These are phyloP conservation scores for Drosophila conformis DNA, from an alignment of 2,888 invertebrate species.

Conservation along the genomic window DNA sequence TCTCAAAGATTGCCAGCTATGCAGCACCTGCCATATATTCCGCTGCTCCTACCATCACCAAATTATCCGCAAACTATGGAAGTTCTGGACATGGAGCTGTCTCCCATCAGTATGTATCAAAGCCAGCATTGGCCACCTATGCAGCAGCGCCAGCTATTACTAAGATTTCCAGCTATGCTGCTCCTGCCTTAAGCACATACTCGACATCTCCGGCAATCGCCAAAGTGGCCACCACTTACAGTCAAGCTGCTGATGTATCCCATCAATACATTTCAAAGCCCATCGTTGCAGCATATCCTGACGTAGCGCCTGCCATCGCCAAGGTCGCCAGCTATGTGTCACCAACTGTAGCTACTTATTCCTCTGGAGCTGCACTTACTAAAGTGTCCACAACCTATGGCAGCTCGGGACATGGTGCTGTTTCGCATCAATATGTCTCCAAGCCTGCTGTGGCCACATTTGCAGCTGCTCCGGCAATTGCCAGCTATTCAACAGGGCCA, in stretches of 20 bases:
- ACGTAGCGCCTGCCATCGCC: constrained; percentile 43
- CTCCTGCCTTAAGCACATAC: constrained; percentile 29
- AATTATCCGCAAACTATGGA: constrained; percentile 30
- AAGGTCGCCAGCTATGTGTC: constrained; percentile 58
- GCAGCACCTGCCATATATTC: constrained; percentile 53
- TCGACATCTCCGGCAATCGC: constrained; percentile 42
- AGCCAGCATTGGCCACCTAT: constrained; percentile 56
- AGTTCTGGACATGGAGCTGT: constrained; percentile 49
- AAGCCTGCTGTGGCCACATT: constrained; percentile 56
- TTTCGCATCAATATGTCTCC: constrained; percentile 68
- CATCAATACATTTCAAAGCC: constrained; percentile 68
- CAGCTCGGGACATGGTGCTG: constrained; percentile 39
- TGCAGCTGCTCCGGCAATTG: constrained; percentile 39
- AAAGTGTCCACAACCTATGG: constrained; percentile 24
- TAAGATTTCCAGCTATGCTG: constrained; percentile 45
- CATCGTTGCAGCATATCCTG: constrained; percentile 52
- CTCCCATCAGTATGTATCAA: constrained; percentile 67
- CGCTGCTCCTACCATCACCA: constrained; percentile 49
- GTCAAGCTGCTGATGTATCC: constrained; percentile 56
- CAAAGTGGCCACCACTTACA: constrained; percentile 55
- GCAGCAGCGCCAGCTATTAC: constrained; percentile 36
- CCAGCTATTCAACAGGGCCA: constrained; percentile 22
- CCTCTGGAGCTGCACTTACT: constrained; percentile 17
- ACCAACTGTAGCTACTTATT: constrained; percentile 55
- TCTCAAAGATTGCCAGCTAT: constrained; percentile 52